Conservation (phyloP, 2,113 vertebrate genomes). For the Suricata suricatta region DNA sequence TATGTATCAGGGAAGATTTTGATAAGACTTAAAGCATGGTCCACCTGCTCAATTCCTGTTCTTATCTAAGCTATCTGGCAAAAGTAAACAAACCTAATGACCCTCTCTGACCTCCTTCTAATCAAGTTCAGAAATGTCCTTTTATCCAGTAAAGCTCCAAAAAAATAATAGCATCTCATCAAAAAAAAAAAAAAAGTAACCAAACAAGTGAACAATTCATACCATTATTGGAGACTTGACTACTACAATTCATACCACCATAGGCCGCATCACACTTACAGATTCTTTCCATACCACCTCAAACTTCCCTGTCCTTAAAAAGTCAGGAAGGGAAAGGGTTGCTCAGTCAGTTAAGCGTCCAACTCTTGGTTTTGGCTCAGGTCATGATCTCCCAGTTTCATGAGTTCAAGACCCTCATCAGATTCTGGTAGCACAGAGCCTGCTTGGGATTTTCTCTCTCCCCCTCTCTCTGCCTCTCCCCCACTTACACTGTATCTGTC, state of each 20-base stretch:
- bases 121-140: constrained; percentile 21
- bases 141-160: not conserved
- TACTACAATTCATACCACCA: not conserved
- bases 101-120: not conserved
- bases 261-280: not conserved
- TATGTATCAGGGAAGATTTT: not conserved
- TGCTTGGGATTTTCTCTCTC: no score
- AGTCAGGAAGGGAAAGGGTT: constrained; percentile 3
- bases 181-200: not conserved
- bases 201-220: not conserved
- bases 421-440: no score
- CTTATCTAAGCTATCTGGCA: not conserved
- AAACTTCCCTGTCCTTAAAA: not conserved
- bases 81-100: not conserved
- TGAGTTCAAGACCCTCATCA: no score
- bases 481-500: no score
- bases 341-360: no score
- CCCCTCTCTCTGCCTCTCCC: no score
- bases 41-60: not conserved
- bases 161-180: not conserved
- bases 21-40: not conserved
- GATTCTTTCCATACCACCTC: not conserved
- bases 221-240: not conserved
- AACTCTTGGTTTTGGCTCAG: no score
- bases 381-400: no score